A percentile compares a stretch with the other conserved stretches of the same genome.
Conservation (phyloP, 2,888 invertebrate genomes). For the Eupelmus urozonus region DNA sequence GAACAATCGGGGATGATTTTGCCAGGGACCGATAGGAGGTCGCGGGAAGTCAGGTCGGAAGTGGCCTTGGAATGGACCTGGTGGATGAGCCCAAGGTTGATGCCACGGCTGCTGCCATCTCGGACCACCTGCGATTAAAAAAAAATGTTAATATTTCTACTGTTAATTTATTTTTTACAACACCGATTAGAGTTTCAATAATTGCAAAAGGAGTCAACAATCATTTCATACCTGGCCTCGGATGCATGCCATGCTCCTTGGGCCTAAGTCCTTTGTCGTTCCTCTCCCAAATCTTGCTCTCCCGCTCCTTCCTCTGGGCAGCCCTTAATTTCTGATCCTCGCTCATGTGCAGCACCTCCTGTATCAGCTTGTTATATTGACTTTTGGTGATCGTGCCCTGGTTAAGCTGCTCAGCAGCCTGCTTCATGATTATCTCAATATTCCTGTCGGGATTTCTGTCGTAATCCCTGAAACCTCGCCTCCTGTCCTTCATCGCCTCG, state of each 20-base stretch:
- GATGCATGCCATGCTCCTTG: constrained; percentile 57
- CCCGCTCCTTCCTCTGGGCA: constrained; percentile 74
- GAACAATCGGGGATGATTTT: constrained; percentile 70
- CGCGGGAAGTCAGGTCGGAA: constrained; percentile 71
- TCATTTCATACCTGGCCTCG: constrained; percentile 41
- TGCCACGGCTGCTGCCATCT: constrained; percentile 70
- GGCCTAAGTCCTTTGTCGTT: constrained; percentile 47
- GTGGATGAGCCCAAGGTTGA: constrained; percentile 74
- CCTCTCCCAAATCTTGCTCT: constrained; percentile 51
- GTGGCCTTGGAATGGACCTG: constrained; percentile 69
- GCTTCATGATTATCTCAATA: constrained; percentile 87
- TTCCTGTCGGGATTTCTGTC: constrained; percentile 80
- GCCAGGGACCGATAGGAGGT: constrained; percentile 75
- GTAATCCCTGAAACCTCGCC: constrained; percentile 78
- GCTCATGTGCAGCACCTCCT: constrained; percentile 87
- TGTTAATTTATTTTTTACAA: too few species aligned
- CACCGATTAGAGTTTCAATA: too few species aligned
- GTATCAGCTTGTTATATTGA: constrained; percentile 87
- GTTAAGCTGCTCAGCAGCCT: constrained; percentile 88
- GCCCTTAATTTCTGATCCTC: constrained; percentile 88
- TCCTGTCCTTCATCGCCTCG: constrained; percentile 32
- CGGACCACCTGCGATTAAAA: constrained; percentile 47
- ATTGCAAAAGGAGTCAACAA: not conserved
- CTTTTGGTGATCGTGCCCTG: constrained; percentile 86
- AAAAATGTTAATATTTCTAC: not conserved